A percentile compares a stretch with the other conserved stretches of the same genome.
Conservation (phyloP, 2,113 vertebrate species). For the Eulemur macaco region DNA sequence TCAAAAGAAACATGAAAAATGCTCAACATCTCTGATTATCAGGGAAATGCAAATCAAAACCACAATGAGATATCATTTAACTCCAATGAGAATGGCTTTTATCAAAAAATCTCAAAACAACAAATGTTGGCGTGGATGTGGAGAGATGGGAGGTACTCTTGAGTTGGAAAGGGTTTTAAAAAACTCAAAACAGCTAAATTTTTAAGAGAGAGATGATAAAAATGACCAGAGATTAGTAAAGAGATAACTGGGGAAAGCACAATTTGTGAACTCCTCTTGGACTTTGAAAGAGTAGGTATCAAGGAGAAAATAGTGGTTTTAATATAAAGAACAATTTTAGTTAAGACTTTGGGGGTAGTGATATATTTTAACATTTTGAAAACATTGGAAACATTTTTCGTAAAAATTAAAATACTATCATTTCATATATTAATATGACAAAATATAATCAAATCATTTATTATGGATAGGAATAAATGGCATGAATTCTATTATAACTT, state of each 20-base stretch:
- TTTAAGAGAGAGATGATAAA: background rate
- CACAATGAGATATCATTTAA: too few species aligned
- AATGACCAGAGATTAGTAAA: background rate
- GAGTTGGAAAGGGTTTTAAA: background rate
- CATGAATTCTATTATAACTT: slow-evolving; percentile 10
- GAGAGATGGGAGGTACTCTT: background rate
- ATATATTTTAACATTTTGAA: slow-evolving; percentile 37
- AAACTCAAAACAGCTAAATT: background rate
- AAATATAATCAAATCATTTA: slow-evolving; percentile 30
- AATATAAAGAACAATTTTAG: background rate
- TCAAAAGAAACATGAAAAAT: too few species aligned
- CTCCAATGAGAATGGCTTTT: too few species aligned
- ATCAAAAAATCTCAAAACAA: too few species aligned
- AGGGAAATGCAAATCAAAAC: too few species aligned
- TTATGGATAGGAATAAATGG: slow-evolving; percentile 34
- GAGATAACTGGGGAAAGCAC: background rate
- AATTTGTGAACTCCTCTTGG: background rate
- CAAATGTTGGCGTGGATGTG: too few species aligned
- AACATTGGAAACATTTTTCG: background rate
- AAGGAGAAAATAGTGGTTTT: slow-evolving; percentile 11
- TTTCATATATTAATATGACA: slow-evolving; percentile 33
- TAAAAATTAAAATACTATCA: background rate
- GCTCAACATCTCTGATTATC: too few species aligned
- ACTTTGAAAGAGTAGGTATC: background rate
- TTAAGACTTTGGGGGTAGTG: background rate